Evolutionary conservation across 2,113 vertebrate genomes (phyloP).

Genomic region (Myanophis thanlyinensis): DNA sequence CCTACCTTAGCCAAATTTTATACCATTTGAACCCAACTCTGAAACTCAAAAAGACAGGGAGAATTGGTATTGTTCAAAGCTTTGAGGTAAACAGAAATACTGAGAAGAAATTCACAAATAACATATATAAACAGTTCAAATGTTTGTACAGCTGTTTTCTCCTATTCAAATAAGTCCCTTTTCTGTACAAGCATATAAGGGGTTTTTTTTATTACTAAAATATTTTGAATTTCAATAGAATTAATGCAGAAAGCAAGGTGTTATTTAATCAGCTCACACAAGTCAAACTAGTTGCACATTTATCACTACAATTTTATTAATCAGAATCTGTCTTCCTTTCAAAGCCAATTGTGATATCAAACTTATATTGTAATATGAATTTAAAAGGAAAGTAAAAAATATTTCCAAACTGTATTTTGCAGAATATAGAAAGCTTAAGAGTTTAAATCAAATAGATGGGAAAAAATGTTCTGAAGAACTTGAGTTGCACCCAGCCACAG

Average conservation of each 20-base stretch:
- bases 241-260: conserved; percentile 39
- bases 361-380: conserved; percentile 35
- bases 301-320: neutral
- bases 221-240: neutral
- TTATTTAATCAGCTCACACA: conserved; percentile 37
- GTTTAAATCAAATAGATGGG: neutral
- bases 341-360: conserved; percentile 13
- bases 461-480: conserved; percentile 6
- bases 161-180: conserved; percentile 9
- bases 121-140: neutral
- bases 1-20: too few species aligned
- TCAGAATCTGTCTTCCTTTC: conserved; percentile 29
- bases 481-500: conserved; percentile 11
- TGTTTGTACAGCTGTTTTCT: neutral
- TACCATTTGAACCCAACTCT: neutral
- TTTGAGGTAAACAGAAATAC: neutral
- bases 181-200: neutral
- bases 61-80: neutral
- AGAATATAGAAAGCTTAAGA: neutral
- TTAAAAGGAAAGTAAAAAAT: conserved; percentile 23
- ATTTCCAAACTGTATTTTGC: neutral
- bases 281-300: conserved; percentile 7
- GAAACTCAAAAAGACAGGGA: too few species aligned
- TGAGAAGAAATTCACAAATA: neutral
- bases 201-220: neutral